These are phyloP conservation scores for Phrynosoma platyrhinos DNA, from an alignment of 2,113 vertebrate species.

Conservation along the genomic window DNA sequence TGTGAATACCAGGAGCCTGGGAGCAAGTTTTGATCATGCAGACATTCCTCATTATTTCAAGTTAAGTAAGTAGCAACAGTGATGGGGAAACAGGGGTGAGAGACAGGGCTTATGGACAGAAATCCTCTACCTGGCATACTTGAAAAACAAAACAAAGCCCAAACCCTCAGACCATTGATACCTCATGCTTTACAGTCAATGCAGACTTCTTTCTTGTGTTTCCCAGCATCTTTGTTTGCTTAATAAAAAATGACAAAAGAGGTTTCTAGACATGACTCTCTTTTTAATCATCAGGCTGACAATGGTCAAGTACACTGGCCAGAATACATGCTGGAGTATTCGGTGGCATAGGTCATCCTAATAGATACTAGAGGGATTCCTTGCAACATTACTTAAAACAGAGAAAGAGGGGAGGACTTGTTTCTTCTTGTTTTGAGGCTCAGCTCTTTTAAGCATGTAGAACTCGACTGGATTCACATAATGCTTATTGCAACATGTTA, in stretches of 20 bases:
- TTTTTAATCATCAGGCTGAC: conserved; percentile 79
- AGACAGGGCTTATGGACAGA: conserved; percentile 56
- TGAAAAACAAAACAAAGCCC: conserved; percentile 62
- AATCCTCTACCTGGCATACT: conserved; percentile 56
- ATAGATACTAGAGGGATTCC: conserved; percentile 77
- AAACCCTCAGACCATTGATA: conserved; percentile 50
- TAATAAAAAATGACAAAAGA: conserved; percentile 65
- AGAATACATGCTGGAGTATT: conserved; percentile 78
- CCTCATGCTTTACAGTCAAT: conserved; percentile 46
- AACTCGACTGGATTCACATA: conserved; percentile 76
- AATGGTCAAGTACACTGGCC: conserved; percentile 89
- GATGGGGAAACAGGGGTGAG: conserved; percentile 59
- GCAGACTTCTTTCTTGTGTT: conserved; percentile 27
- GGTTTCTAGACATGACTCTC: conserved; percentile 61
- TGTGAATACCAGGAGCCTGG: conserved; percentile 62
- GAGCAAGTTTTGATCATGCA: conserved; percentile 67
- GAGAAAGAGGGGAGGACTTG: conserved; percentile 42
- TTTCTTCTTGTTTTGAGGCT: conserved; percentile 65
- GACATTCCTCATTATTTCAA: conserved; percentile 72
- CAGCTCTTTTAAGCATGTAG: conserved; percentile 68
- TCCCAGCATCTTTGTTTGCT: conserved; percentile 47
- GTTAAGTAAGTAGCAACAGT: conserved; percentile 68
- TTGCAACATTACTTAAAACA: conserved; percentile 71
- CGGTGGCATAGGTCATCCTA: conserved; percentile 82
- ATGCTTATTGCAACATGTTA: conserved; percentile 72